Base-by-base conservation (phyloP, 2,888 invertebrate genomes). In the Pseudococcus viburni region DNA sequence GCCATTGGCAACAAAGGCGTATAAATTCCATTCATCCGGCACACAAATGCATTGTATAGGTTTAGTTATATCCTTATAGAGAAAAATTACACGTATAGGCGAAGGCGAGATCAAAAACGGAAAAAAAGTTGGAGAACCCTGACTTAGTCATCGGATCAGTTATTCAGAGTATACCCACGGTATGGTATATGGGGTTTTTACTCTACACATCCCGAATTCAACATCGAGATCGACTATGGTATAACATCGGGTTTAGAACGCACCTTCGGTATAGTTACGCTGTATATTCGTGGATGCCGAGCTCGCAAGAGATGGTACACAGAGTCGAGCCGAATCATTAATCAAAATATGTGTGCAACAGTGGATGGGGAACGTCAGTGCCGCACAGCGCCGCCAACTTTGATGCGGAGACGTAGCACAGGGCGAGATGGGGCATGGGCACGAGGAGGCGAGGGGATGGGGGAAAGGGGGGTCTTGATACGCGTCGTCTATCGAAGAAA, bases 301-400 rank as follows among this genome's bases (percentile, higher is more conserved):
- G 68, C 22, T 33, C 5, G 80, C 80, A 5, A 15, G 59, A 59
- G 59, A 59, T 59, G 59, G 59, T 59, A 59, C 59, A 59, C 59
- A 59, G 59, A 59, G 59, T 33, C 26, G 26, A 33, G 26, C 59
- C n/a, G 42, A 42, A 80, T 80, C 80, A 80, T 80, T 80, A 80
- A 80, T 80, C 80, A 80, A 80, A 80, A 80, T 80, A 12, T 42
- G 80, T 80, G 80, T 80, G 80, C 80, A 80, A 80, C 80, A 80
- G 80, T 80, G 80, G 80, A 80, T 80, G 80, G 80, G 80, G 80
- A 80, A 80, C 80, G 80, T 80, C 80, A 42, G 80, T 80, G 80
- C 80, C 80, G 80, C 42, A 33, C 80, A 80, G 80, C 80, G 80
- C 73, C 73, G 73, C 42, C 80, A 80, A 42, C 80, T 73, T 73